Conservation (phyloP, 2,797 vertebrate genomes). For the Peromyscus nudipes region DNA sequence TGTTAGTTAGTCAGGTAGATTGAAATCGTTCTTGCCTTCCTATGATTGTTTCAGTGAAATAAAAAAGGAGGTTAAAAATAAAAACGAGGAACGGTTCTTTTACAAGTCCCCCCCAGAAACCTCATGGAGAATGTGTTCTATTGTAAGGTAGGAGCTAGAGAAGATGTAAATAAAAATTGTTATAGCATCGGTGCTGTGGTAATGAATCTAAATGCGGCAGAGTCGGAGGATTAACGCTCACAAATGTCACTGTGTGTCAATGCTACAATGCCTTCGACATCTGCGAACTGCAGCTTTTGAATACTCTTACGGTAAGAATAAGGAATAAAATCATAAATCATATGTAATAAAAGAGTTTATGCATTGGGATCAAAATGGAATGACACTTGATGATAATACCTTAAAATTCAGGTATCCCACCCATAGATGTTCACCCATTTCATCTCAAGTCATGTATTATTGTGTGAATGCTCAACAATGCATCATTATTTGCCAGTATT, state of each 20-base stretch:
- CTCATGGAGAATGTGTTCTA: not conserved
- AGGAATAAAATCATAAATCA: not conserved
- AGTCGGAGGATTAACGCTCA: not conserved
- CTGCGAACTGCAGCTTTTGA: not conserved
- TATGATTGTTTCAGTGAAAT: not conserved
- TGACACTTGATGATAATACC: not conserved
- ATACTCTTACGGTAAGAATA: not conserved
- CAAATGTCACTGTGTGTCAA: not conserved
- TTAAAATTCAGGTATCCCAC: not conserved
- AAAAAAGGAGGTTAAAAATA: not conserved
- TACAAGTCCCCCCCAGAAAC: not conserved
- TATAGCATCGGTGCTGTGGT: not conserved
- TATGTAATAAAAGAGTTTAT: not conserved
- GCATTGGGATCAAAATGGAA: not conserved
- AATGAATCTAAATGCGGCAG: not conserved
- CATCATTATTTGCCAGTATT: slow-evolving; percentile 23
- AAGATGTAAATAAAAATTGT: not conserved
- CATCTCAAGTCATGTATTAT: not conserved
- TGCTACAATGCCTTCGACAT: not conserved
- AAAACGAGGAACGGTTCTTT: not conserved
- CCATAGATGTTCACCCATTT: not conserved
- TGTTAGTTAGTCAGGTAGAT: not conserved
- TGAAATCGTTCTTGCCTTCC: not conserved
- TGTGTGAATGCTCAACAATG: not conserved
- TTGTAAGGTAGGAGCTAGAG: not conserved